Conservation (phyloP, 2,797 vertebrate genomes). For the Tangara arthus region DNA sequence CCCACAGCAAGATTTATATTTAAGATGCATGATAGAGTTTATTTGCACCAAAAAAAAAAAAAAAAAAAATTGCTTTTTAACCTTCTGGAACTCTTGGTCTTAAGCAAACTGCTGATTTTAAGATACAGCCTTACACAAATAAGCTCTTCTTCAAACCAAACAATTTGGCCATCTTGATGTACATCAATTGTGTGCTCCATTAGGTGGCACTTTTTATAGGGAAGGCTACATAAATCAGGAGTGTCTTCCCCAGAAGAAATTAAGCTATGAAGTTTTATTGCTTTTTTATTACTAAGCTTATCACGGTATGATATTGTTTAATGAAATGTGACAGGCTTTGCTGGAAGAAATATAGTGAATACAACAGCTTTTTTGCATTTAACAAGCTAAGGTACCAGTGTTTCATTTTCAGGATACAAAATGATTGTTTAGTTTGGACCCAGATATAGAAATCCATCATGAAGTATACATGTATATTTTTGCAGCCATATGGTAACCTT, state of each 20-base stretch:
- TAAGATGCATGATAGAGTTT: not conserved
- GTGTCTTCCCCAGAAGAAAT: slow-evolving; percentile 48
- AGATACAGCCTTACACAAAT: not conserved
- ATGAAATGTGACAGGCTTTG: slow-evolving; percentile 47
- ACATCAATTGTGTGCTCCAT: slow-evolving; percentile 6
- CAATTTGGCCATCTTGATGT: not conserved
- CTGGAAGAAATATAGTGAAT: slow-evolving; percentile 6
- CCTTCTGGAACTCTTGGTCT: not conserved
- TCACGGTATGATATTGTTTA: slow-evolving; percentile 44
- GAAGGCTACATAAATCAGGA: slow-evolving; percentile 24
- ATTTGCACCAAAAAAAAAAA: not conserved
- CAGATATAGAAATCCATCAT: not conserved
- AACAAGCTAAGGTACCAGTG: not conserved
- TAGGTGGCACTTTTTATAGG: slow-evolving; percentile 27
- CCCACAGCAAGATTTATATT: not conserved
- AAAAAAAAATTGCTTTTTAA: not conserved
- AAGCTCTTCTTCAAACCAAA: not conserved
- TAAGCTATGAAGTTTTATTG: slow-evolving; percentile 36
- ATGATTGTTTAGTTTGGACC: not conserved
- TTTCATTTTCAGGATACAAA: slow-evolving; percentile 6
- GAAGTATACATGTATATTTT: not conserved
- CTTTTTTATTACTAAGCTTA: slow-evolving; percentile 49
- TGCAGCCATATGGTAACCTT: not conserved
- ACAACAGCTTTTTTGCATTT: slow-evolving; percentile 1
- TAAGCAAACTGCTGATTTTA: not conserved